A percentile compares a stretch with the other conserved stretches of the same genome.
phyloP scores from a whole-genome alignment of 2,113 vertebrate genomes.

The Gallinago media region DNA sequence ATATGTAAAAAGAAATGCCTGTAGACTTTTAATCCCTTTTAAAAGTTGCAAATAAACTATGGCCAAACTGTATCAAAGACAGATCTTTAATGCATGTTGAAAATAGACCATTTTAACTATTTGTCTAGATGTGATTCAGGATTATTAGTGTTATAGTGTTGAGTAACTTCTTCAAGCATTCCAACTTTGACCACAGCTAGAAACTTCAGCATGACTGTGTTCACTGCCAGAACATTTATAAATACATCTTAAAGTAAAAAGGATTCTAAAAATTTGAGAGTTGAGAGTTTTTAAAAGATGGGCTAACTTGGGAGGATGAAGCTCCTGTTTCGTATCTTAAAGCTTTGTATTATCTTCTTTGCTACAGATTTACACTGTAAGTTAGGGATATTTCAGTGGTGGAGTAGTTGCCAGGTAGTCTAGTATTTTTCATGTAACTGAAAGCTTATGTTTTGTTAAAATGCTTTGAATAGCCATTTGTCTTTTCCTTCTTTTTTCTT shows the following conservation, averaged over 20 bases:
- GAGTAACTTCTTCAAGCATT: slow-evolving; percentile 61
- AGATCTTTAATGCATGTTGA: background rate
- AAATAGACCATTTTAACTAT: background rate
- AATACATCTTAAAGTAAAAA: slow-evolving; percentile 45
- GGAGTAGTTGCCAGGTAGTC: background rate
- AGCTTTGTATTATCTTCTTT: background rate
- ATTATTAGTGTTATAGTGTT: slow-evolving; percentile 33
- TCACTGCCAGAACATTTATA: slow-evolving; percentile 57
- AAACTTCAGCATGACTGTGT: slow-evolving; percentile 52
- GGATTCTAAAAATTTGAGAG: slow-evolving; percentile 23
- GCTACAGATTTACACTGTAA: background rate
- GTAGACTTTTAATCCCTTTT: background rate
- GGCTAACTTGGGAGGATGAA: background rate
- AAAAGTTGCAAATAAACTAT: background rate
- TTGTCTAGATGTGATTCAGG: slow-evolving; percentile 53
- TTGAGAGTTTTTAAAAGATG: slow-evolving; percentile 8
- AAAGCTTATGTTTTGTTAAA: background rate
- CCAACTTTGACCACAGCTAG: slow-evolving; percentile 46
- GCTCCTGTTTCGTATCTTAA: background rate
- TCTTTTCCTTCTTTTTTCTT: background rate
- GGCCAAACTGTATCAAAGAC: background rate
- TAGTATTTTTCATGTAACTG: background rate
- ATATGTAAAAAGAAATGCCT: background rate
- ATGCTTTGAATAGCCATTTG: background rate
- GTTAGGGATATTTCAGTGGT: background rate